Evolutionary conservation across 2,888 invertebrate genomes (phyloP), one percentile per base, ranked within the genome.

Genomic region (Corbicula japonica): DNA sequence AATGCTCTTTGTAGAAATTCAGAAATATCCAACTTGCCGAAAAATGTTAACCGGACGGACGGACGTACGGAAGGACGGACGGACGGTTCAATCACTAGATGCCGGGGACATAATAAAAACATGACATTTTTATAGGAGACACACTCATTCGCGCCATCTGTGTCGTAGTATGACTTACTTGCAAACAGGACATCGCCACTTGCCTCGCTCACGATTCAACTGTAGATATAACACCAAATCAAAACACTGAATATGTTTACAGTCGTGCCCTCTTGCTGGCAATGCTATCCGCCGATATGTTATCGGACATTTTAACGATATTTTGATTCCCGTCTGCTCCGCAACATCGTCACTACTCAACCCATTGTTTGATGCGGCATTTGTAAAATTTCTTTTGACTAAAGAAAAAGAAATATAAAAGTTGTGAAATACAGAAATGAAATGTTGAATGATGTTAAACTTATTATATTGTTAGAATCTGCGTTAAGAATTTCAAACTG

Each of bases 121-220:
- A n/a, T n/a, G n/a, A n/a, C n/a, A n/a, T n/a, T n/a, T n/a, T n/a
- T n/a, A n/a, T 41, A 15, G 41, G 10, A 41, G 15, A 41, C 10
- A 12, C 41, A 41, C 15, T 41, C 10, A 10, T 41, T 41, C 15
- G 15, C 41, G 15, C 15, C 41, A 41, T 41, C 10, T 12, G 41
- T 41, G 15, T 28, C 35, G n/a, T n/a, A n/a, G n/a, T n/a, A 15
- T 32, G 21, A 96, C 97, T 96, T 95, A 98, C 98, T 97, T 97
- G 97, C 98, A 98, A 90, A 98, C 97, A 90, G 98, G 98, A 96
- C 98, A 98, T 93, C 97, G 95, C 98, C 98, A 98, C 48, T 97
- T 96, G n/a, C 98, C 98, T 90, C 98, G 95, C 94, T 98, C 98
- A 94, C 98, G 97, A 94, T 98, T 98, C 88, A 98, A 95, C 94